A percentile compares a stretch with the other conserved stretches of the same genome.
These are phyloP conservation scores for Apeltes quadracus DNA, from an alignment of 2,113 vertebrate genomes.

Conservation along the genomic window DNA sequence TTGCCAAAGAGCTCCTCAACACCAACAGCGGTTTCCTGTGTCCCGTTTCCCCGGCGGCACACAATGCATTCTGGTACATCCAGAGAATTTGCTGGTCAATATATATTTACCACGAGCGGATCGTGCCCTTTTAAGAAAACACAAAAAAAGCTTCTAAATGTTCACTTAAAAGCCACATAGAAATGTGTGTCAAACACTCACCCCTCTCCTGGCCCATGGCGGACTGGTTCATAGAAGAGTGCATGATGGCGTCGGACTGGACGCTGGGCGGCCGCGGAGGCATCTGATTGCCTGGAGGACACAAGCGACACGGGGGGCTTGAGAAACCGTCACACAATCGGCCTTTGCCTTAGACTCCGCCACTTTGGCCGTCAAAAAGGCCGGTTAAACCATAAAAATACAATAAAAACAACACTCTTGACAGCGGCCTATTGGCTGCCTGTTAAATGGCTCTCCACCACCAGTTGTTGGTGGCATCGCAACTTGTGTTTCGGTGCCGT, in stretches of 20 bases:
- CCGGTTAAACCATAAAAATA: not conserved
- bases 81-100: not conserved
- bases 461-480: not conserved
- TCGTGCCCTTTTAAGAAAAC: no score
- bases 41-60: no score
- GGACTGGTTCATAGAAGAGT: constrained; percentile 94
- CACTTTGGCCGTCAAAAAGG: not conserved
- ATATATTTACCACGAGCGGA: no score
- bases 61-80: not conserved
- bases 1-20: no score
- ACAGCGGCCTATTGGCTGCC: not conserved
- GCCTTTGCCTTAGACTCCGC: not conserved
- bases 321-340: not conserved
- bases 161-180: not conserved
- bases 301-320: not conserved
- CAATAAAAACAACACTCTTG: not conserved
- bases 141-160: not conserved
- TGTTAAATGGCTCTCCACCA: not conserved
- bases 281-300: constrained; percentile 92
- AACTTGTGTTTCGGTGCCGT: constrained; percentile 17
- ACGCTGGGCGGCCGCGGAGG: constrained; percentile 96
- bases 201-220: constrained; percentile 94
- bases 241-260: constrained; percentile 94
- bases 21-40: no score
- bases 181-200: constrained; percentile 68